A percentile compares a stretch with the other conserved stretches of the same genome.
Evolutionary conservation across 2,113 vertebrate genomes (phyloP).

Genomic region (Gobio gobio): DNA sequence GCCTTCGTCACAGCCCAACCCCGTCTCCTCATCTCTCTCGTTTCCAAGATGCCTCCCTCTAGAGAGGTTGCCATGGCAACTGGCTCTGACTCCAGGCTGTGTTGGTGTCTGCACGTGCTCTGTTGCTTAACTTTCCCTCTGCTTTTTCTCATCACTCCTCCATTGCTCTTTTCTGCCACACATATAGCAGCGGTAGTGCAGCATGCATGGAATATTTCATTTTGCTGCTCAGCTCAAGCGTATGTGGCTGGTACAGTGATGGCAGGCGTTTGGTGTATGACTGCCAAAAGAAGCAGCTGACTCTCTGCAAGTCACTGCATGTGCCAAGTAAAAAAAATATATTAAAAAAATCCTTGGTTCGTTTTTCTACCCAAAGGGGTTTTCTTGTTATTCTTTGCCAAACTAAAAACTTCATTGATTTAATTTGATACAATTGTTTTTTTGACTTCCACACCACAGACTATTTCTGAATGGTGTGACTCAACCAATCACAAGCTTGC

Average conservation of each 20-base stretch:
- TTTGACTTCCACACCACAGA: not conserved
- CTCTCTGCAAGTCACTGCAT: slow-evolving; percentile 18
- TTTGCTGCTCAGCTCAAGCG: not conserved
- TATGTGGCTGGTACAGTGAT: slow-evolving; percentile 5
- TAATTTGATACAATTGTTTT: not conserved
- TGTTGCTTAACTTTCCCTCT: slow-evolving; percentile 44
- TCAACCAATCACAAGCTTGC: not conserved
- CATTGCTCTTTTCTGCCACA: not conserved
- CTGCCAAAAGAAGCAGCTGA: slow-evolving; percentile 35
- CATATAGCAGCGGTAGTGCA: not conserved
- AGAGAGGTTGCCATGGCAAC: slow-evolving; percentile 88
- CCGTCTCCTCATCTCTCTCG: slow-evolving; percentile 69
- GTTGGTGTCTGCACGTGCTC: slow-evolving; percentile 27
- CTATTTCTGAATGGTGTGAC: not conserved
- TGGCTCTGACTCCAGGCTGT: slow-evolving; percentile 66
- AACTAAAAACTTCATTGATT: not conserved
- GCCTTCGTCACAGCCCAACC: slow-evolving; percentile 62
- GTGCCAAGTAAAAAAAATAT: slow-evolving; percentile 19
- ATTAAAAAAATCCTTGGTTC: not conserved
- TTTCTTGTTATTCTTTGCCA: not conserved
- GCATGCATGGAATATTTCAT: slow-evolving; percentile 10
- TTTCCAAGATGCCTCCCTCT: slow-evolving; percentile 68
- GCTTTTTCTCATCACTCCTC: not conserved
- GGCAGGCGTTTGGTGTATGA: not conserved
- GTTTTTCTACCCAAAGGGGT: not conserved